phyloP scores from a whole-genome alignment of 2,888 invertebrate genomes.

The Amiota minor region DNA sequence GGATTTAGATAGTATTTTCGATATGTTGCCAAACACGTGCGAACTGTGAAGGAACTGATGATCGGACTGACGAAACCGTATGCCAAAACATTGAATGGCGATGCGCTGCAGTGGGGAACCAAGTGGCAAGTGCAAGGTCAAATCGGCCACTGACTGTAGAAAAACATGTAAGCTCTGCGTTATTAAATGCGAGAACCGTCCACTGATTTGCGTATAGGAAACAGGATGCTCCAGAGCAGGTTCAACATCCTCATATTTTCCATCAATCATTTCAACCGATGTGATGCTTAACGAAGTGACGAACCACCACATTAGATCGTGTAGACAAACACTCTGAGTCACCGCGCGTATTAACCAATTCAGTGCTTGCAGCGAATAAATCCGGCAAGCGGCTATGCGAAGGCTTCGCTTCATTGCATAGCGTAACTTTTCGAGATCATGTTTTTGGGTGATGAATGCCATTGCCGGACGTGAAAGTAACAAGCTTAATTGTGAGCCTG shows the following conservation, averaged over 20 bases:
- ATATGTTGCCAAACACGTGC: conserved; percentile 96
- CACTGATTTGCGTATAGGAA: conserved; percentile 85
- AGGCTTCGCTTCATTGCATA: conserved; percentile 92
- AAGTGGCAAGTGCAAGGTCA: conserved; percentile 90
- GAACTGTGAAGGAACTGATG: conserved; percentile 91
- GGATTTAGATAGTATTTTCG: conserved; percentile 93
- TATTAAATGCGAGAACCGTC: conserved; percentile 79
- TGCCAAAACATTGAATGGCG: conserved; percentile 94
- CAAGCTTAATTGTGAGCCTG: conserved; percentile 58
- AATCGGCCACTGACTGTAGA: conserved; percentile 91
- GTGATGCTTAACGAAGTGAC: conserved; percentile 84
- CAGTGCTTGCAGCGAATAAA: conserved; percentile 93
- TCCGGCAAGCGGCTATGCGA: conserved; percentile 84
- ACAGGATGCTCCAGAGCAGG: conserved; percentile 81
- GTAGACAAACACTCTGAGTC: conserved; percentile 91
- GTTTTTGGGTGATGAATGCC: conserved; percentile 87
- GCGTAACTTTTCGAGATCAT: conserved; percentile 87
- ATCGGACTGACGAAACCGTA: conserved; percentile 90
- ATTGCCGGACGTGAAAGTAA: conserved; percentile 82
- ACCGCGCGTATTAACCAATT: conserved; percentile 96
- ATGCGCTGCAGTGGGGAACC: conserved; percentile 92
- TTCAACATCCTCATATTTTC: conserved; percentile 65
- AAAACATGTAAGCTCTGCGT: conserved; percentile 87
- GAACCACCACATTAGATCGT: conserved; percentile 98
- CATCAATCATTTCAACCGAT: conserved; percentile 73